Evolutionary conservation across 2,888 invertebrate genomes (phyloP).

Genomic region (Blastobasis lacticolella): DNA sequence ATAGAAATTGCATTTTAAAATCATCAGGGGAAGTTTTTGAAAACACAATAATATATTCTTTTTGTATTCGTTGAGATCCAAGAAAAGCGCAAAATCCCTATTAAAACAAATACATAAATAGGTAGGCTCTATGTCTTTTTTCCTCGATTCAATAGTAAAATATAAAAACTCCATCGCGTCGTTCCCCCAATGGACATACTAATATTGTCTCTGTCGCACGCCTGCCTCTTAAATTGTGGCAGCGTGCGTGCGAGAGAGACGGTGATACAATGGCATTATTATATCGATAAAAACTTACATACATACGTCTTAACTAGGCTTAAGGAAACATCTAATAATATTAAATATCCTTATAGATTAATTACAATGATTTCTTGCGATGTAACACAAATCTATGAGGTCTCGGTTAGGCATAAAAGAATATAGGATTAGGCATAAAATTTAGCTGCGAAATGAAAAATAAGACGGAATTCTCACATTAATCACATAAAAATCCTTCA

Average conservation of each 20-base stretch:
- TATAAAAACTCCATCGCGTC: constrained; percentile 66
- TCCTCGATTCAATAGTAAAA: constrained; percentile 67
- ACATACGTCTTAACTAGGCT: constrained; percentile 59
- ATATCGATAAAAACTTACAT: constrained; percentile 68
- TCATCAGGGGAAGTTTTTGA: constrained; percentile 41
- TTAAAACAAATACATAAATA: constrained; percentile 51
- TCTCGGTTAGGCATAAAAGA: constrained; percentile 1
- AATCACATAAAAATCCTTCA: too few relatives aligned
- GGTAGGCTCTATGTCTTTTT: constrained; percentile 63
- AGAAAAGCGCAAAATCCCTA: constrained; percentile 47
- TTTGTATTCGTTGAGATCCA: constrained; percentile 37
- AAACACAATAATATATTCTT: constrained; percentile 23
- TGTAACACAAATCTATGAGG: constrained; percentile 33
- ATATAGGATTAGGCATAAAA: background rate
- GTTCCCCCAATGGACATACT: constrained; percentile 68
- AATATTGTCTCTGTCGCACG: constrained; percentile 39
- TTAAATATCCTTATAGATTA: constrained; percentile 65
- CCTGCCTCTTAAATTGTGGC: constrained; percentile 15
- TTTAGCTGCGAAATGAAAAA: background rate
- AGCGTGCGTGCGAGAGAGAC: constrained; percentile 35
- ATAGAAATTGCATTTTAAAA: constrained; percentile 47
- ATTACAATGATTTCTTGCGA: constrained; percentile 47
- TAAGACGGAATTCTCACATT: too few relatives aligned
- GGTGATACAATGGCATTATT: constrained; percentile 48
- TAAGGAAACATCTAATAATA: constrained; percentile 68